Conservation (phyloP, 2,113 vertebrate genomes). For the Platysteira castanea region DNA sequence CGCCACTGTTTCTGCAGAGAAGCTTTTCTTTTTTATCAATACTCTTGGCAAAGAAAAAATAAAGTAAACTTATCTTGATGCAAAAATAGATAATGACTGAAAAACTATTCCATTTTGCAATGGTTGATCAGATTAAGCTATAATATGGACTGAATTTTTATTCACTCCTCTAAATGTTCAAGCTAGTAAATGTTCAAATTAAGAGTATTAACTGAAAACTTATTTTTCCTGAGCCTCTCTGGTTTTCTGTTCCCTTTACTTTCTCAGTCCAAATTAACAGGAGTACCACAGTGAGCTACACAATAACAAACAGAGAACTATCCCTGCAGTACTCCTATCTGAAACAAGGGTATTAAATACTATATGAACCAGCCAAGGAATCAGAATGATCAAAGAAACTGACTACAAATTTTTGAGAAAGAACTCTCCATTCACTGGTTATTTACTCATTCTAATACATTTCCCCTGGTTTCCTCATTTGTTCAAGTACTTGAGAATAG, state of each 20-base stretch:
- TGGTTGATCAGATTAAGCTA: background rate
- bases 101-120: background rate
- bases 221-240: background rate
- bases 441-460: conserved; percentile 5
- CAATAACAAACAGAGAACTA: background rate
- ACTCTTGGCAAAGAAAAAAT: background rate
- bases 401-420: background rate
- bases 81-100: background rate
- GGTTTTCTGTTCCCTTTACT: background rate
- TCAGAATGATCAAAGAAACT: background rate
- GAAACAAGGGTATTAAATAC: background rate
- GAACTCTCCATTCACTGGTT: background rate
- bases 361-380: background rate
- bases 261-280: background rate
- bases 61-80: background rate
- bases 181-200: background rate
- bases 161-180: background rate
- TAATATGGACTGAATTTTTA: background rate
- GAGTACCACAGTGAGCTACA: background rate
- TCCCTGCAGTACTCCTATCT: background rate
- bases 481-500: background rate
- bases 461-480: background rate
- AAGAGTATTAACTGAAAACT: background rate
- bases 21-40: background rate
- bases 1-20: background rate